A percentile compares a stretch with the other conserved stretches of the same genome.
Evolutionary conservation across 2,888 invertebrate genomes (phyloP).

Genomic region (Chloromyia formosa): DNA sequence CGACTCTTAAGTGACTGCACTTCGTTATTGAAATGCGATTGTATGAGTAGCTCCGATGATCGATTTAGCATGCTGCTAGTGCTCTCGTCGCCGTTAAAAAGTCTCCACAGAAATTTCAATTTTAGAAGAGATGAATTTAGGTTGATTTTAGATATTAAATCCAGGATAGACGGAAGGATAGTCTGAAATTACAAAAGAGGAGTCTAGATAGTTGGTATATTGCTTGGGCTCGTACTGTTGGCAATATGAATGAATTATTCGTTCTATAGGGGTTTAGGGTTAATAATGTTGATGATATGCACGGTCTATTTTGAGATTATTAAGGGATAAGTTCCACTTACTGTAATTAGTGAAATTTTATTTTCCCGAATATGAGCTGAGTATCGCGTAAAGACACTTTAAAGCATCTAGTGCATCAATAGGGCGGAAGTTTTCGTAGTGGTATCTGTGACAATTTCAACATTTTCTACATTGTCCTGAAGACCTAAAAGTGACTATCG

Average conservation of each 20-base stretch:
- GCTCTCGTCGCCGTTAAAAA: constrained; percentile 5
- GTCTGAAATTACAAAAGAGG: constrained; percentile 6
- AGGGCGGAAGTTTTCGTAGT: too few species aligned
- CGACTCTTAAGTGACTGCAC: constrained; percentile 22
- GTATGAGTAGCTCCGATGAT: constrained; percentile 11
- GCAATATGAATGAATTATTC: neutral
- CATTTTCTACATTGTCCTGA: too few species aligned
- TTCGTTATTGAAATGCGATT: constrained; percentile 35
- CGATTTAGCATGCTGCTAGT: constrained; percentile 12
- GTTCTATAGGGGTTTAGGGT: neutral
- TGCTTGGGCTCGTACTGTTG: too few species aligned
- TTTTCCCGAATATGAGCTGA: too few species aligned
- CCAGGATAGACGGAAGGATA: constrained; percentile 20
- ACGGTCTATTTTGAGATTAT: neutral
- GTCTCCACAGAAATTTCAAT: constrained; percentile 39
- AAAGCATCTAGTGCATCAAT: too few species aligned
- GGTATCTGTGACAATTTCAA: too few species aligned
- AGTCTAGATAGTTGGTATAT: constrained; percentile 6
- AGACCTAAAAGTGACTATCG: too few species aligned
- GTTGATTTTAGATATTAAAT: constrained; percentile 18
- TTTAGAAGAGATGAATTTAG: constrained; percentile 21
- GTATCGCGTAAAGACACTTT: too few species aligned
- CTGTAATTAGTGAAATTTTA: too few species aligned
- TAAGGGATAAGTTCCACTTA: neutral
- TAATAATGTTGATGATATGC: too few species aligned